These are phyloP conservation scores for Calliphora vomitoria DNA, from an alignment of 2,888 invertebrate species.

Conservation along the genomic window DNA sequence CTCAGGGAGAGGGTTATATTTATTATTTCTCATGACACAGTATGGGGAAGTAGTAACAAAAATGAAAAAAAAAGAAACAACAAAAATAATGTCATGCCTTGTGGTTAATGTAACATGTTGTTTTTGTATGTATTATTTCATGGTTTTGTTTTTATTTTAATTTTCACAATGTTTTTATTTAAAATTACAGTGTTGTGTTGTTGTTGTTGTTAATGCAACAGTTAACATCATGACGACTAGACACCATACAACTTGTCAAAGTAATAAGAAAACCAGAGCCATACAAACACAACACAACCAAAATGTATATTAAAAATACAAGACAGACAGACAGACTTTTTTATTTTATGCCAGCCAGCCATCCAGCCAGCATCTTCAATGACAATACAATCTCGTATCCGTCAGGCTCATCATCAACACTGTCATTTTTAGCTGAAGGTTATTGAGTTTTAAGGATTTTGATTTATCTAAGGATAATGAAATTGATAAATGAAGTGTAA, in stretches of 20 bases:
- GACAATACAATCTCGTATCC: not conserved
- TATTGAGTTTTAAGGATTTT: constrained; percentile 59
- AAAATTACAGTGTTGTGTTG: constrained; percentile 5
- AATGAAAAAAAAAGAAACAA: not conserved
- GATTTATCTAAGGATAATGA: constrained; percentile 47
- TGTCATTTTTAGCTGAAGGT: constrained; percentile 45
- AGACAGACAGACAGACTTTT: not conserved
- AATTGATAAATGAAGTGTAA: constrained; percentile 64
- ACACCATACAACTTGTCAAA: constrained; percentile 24
- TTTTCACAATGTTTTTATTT: constrained; percentile 27
- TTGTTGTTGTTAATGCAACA: constrained; percentile 62
- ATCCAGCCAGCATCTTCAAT: not conserved
- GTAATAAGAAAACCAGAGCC: not conserved
- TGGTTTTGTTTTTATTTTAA: not conserved
- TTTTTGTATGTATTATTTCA: constrained; percentile 24
- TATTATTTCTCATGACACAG: constrained; percentile 1
- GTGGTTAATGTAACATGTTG: constrained; percentile 57
- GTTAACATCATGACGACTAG: constrained; percentile 55
- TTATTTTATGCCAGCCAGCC: not conserved
- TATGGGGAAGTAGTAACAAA: not conserved
- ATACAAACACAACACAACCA: not conserved
- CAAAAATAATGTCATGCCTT: constrained; percentile 41
- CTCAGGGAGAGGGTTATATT: not conserved
- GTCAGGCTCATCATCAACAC: not conserved
- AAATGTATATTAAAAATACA: not conserved